Base-by-base conservation (phyloP, 2,888 invertebrate species). In the Cephus pulcher region DNA sequence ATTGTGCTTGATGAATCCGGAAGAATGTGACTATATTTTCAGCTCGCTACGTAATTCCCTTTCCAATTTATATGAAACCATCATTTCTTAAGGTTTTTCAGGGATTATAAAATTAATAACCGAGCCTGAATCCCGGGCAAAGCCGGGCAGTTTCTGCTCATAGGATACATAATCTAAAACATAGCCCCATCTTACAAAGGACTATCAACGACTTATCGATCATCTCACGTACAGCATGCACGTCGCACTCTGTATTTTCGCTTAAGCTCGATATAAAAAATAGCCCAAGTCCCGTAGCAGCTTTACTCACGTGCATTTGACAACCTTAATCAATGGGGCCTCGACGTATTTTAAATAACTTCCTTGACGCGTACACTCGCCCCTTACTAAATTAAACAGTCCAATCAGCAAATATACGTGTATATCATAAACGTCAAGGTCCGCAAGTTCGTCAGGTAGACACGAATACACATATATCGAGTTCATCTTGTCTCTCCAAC, bases 401-500 rank as follows among this genome's bases (percentile, higher is more conserved):
- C 33, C 71, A 34, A 71, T 32, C 32, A 34, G 32, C 71, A 71
- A 15, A 71, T 71, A 71, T 79, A 82, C 82, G 82, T 83, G 83
- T 85, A 85, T 81, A 84, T 84, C 85, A 84, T 84, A 85, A 85
- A 82, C 82, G 83, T 84, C 80, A 71, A 75, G 81, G 84, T 83
- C 82, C 83, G 80, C 82, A 83, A 80, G 80, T 79, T 76, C 76
- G 76, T 80, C 81, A 80, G 75, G 75, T 77, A 83, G 82, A 88
- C 86, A 88, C 87, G 85, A 87, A 86, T 87, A 87, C 86, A 87
- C 86, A 56, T 56, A 56, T 23, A 40, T 40, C 6, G 40, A 40
- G 85, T 83, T 87, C 83, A 83, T 85, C 86, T 86, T 84, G 87
- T 88, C 87, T 87, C 84, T 84, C 86, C 86, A 86, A 83, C 88